A percentile compares a stretch with the other conserved stretches of the same genome.
Evolutionary conservation across 2,113 vertebrate species (phyloP).

Genomic region (Bungarus multicinctus): DNA sequence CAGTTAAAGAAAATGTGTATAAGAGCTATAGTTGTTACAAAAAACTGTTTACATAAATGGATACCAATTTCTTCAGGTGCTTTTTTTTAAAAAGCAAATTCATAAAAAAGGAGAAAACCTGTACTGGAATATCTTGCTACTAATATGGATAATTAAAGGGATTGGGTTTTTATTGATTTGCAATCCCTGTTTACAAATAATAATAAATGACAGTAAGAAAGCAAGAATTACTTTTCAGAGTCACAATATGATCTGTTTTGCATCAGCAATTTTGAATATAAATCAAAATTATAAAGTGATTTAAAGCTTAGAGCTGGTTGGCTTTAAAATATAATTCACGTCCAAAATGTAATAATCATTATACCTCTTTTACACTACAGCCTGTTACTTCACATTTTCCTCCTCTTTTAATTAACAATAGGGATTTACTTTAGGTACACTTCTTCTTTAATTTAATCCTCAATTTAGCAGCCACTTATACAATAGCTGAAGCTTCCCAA

Average conservation of each 20-base stretch:
- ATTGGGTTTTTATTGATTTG: neutral
- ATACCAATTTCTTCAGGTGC: neutral
- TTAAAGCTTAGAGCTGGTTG: neutral
- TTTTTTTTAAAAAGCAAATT: neutral
- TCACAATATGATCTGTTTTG: neutral
- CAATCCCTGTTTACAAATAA: neutral
- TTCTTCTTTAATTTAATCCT: slow-evolving; percentile 5
- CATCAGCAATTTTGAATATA: neutral
- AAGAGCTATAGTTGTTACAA: neutral
- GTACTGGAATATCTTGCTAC: neutral
- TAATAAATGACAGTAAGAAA: neutral
- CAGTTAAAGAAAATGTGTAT: neutral
- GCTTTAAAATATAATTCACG: neutral
- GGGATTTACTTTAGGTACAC: neutral
- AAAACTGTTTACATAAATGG: neutral
- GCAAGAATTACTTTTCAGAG: neutral
- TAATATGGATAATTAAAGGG: neutral
- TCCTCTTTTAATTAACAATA: slow-evolving; percentile 3
- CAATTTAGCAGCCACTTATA: slow-evolving; percentile 15
- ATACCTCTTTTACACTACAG: neutral
- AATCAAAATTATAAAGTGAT: neutral
- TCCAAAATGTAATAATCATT: neutral
- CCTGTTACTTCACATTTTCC: slow-evolving; percentile 11
- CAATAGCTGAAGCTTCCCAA: neutral
- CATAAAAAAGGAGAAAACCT: neutral